phyloP scores from a whole-genome alignment of 1,140 invertebrate genomes.

The Hycleus cichorii region DNA sequence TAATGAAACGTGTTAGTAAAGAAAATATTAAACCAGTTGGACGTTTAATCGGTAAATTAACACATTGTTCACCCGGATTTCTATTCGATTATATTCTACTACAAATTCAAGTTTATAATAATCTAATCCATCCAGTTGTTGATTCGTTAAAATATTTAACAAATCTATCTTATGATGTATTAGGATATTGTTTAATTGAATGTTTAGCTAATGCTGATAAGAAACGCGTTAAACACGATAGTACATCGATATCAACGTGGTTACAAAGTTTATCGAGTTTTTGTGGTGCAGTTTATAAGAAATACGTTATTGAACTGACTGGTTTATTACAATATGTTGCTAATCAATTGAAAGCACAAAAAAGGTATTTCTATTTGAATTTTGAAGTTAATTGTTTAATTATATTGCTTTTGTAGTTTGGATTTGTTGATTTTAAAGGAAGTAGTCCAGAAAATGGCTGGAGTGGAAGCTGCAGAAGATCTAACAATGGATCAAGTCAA shows the following conservation, averaged over 20 bases:
- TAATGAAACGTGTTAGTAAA: slow-evolving; percentile 97
- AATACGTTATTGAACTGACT: slow-evolving; percentile 93
- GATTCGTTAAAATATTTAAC: slow-evolving; percentile 97
- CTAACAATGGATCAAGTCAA: slow-evolving; percentile 94
- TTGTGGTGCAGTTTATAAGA: slow-evolving; percentile 92
- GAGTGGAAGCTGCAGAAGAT: slow-evolving; percentile 94
- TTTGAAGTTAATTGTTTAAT: background rate
- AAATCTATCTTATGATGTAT: slow-evolving; percentile 90
- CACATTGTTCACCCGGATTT: slow-evolving; percentile 90
- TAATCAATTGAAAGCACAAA: slow-evolving; percentile 93
- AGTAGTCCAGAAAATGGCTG: slow-evolving; percentile 98
- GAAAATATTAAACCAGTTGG: slow-evolving; percentile 98
- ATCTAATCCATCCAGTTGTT: slow-evolving; percentile 92
- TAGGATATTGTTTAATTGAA: slow-evolving; percentile 94
- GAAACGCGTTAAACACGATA: slow-evolving; percentile 77
- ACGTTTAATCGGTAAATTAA: slow-evolving; percentile 91
- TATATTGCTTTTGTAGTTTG: slow-evolving; percentile 55
- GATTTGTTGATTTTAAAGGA: slow-evolving; percentile 95
- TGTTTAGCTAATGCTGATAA: slow-evolving; percentile 70
- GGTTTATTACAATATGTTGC: slow-evolving; percentile 94
- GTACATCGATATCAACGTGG: slow-evolving; percentile 92
- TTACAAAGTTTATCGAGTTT: slow-evolving; percentile 90
- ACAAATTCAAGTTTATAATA: slow-evolving; percentile 98
- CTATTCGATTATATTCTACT: slow-evolving; percentile 92
- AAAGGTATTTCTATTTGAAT: slow-evolving; percentile 57